These are phyloP conservation scores for Tenthredo distinguenda DNA, from an alignment of 2,888 invertebrate genomes.

Conservation along the genomic window DNA sequence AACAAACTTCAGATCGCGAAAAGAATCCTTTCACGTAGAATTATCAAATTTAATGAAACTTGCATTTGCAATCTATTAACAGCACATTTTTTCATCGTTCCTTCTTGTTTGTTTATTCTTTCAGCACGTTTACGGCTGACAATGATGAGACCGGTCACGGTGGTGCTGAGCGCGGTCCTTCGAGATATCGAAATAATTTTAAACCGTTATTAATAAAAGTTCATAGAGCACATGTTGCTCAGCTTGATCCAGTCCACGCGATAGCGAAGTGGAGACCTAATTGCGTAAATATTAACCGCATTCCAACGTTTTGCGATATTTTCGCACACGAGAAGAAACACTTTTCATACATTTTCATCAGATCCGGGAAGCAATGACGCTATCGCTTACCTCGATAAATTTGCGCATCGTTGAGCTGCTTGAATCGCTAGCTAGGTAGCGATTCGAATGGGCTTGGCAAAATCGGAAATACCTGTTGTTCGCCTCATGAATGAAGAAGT, in stretches of 20 bases:
- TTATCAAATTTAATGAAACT: not conserved
- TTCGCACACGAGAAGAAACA: not conserved
- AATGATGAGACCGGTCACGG: not conserved
- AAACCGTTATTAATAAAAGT: constrained; percentile 25
- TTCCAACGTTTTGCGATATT: not conserved
- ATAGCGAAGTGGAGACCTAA: not conserved
- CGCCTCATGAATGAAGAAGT: constrained; percentile 54
- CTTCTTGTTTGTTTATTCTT: not conserved
- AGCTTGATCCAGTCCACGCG: constrained; percentile 2
- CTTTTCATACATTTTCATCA: not conserved
- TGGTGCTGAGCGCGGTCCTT: not conserved
- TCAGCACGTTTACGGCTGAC: not conserved
- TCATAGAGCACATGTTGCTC: constrained; percentile 24
- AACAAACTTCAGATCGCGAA: not conserved
- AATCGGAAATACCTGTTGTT: constrained; percentile 72
- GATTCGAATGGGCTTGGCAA: constrained; percentile 45
- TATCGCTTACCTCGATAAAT: not conserved
- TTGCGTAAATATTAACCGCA: not conserved
- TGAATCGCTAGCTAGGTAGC: too few species aligned
- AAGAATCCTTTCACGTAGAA: not conserved
- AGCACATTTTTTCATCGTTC: not conserved
- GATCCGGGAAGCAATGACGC: not conserved
- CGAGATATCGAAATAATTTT: not conserved
- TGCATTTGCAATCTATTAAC: not conserved
- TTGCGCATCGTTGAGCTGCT: not conserved